These are phyloP conservation scores for Thaumetopoea pityocampa DNA, from an alignment of 1,140 invertebrate species.

Conservation along the genomic window DNA sequence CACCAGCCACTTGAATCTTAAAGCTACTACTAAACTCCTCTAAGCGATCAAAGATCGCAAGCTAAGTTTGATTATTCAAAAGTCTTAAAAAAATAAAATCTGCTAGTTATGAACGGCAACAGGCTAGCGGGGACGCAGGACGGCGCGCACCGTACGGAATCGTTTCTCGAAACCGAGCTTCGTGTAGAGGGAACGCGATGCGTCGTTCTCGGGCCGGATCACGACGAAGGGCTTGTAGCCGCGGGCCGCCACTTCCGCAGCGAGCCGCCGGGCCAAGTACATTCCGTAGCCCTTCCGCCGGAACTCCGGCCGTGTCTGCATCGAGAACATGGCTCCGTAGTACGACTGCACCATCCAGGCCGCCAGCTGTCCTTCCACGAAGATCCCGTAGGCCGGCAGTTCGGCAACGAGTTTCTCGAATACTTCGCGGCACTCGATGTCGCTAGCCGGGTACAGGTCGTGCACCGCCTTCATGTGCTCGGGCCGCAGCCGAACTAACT, in stretches of 20 bases:
- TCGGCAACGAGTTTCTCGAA: conserved; percentile 86
- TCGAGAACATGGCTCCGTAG: conserved; percentile 93
- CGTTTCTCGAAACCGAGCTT: conserved; percentile 87
- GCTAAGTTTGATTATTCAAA: conserved; percentile 72
- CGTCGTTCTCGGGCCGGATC: conserved; percentile 90
- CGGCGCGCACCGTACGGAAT: conserved; percentile 85
- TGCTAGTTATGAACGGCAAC: conserved; percentile 68
- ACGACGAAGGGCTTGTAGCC: conserved; percentile 90
- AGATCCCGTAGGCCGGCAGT: conserved; percentile 87
- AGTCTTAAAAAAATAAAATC: conserved; percentile 76
- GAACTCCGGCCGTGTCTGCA: conserved; percentile 89
- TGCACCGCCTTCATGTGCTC: conserved; percentile 88
- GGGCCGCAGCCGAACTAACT: conserved; percentile 82
- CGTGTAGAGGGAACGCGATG: conserved; percentile 85
- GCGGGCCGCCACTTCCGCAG: conserved; percentile 82
- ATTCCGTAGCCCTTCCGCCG: conserved; percentile 87
- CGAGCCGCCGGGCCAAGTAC: conserved; percentile 79
- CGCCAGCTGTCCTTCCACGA: conserved; percentile 82
- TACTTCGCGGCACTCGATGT: conserved; percentile 88
- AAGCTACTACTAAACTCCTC: conserved; percentile 68
- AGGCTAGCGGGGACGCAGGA: conserved; percentile 79
- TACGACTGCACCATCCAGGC: conserved; percentile 93
- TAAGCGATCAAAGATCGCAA: conserved; percentile 74
- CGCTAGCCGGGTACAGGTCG: conserved; percentile 89
- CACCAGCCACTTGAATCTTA: conserved; percentile 63